Percentiles rank a stretch among this genome's conserved stretches.
Evolutionary conservation across 2,888 invertebrate species (phyloP).

Genomic region (Macrophya annulata): DNA sequence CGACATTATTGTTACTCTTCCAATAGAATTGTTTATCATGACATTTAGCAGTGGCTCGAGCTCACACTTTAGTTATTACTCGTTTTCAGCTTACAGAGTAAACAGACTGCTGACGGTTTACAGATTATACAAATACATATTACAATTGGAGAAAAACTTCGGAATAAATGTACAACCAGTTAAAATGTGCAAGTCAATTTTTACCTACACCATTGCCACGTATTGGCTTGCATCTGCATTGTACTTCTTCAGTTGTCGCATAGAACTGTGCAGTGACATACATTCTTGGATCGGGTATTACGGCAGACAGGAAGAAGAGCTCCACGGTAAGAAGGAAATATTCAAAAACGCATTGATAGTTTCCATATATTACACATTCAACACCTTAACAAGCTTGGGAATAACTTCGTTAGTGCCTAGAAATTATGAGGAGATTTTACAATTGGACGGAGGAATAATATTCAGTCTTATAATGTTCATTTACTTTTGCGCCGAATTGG

Average conservation of each 20-base stretch:
- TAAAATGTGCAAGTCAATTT: slow-evolving; percentile 38
- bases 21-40: slow-evolving; percentile 30
- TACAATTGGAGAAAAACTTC: slow-evolving; percentile 79
- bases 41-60: slow-evolving; percentile 4
- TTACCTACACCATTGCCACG: slow-evolving; percentile 15
- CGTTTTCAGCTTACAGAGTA: slow-evolving; percentile 81
- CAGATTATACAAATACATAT: slow-evolving; percentile 80
- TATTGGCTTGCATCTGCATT: slow-evolving; percentile 30
- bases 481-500: slow-evolving; percentile 39
- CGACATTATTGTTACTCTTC: slow-evolving; percentile 42
- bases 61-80: slow-evolving; percentile 70
- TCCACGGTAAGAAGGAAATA: not conserved
- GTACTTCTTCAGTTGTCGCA: slow-evolving; percentile 23
- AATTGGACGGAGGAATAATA: slow-evolving; percentile 45
- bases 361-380: slow-evolving; percentile 26
- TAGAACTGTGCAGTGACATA: not conserved
- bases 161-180: slow-evolving; percentile 54
- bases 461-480: slow-evolving; percentile 28
- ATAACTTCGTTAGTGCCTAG: not conserved
- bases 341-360: slow-evolving; percentile 17
- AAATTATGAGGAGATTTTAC: slow-evolving; percentile 9
- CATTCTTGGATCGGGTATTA: slow-evolving; percentile 43
- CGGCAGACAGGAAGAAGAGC: not conserved
- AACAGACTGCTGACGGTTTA: slow-evolving; percentile 81
- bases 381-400: slow-evolving; percentile 35